phyloP scores from a whole-genome alignment of 2,888 invertebrate genomes.

The Julus scandinavius region DNA sequence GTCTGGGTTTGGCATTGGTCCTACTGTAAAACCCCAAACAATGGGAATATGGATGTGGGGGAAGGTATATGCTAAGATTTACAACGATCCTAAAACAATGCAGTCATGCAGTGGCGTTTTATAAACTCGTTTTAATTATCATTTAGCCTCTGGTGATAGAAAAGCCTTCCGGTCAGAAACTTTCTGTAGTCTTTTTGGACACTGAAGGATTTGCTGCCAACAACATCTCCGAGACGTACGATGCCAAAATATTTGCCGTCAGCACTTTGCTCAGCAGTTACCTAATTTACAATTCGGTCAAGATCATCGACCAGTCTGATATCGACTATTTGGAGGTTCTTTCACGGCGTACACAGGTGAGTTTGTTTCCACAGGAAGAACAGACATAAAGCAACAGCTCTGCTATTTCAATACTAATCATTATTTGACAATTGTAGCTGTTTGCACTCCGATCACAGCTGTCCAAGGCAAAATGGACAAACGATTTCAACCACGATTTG shows the following conservation, averaged over 20 bases:
- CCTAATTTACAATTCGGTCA: conserved; percentile 61
- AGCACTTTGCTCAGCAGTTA: conserved; percentile 60
- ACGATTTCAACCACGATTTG: conserved; percentile 60
- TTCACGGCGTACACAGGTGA: conserved; percentile 60
- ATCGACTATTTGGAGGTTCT: conserved; percentile 61
- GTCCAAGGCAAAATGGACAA: conserved; percentile 60
- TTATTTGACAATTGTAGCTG: conserved; percentile 56
- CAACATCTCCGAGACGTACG: conserved; percentile 61
- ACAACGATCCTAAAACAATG: no score
- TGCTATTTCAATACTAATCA: background rate
- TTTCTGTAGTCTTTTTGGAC: conserved; percentile 59
- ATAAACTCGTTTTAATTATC: background rate
- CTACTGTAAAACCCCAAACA: conserved; percentile 60
- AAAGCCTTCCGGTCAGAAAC: conserved; percentile 53
- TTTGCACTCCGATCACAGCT: conserved; percentile 61
- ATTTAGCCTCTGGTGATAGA: conserved; percentile 58
- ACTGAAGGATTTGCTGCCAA: conserved; percentile 61
- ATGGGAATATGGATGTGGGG: conserved; percentile 62
- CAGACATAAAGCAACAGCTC: background rate
- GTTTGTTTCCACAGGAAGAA: background rate
- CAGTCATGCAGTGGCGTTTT: background rate
- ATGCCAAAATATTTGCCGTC: conserved; percentile 61
- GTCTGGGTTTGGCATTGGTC: conserved; percentile 60
- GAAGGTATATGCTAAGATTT: conserved; percentile 56
- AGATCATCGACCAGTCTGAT: conserved; percentile 61